phyloP scores from a whole-genome alignment of 2,797 vertebrate species.

The Neosilurus hyrtlii region DNA sequence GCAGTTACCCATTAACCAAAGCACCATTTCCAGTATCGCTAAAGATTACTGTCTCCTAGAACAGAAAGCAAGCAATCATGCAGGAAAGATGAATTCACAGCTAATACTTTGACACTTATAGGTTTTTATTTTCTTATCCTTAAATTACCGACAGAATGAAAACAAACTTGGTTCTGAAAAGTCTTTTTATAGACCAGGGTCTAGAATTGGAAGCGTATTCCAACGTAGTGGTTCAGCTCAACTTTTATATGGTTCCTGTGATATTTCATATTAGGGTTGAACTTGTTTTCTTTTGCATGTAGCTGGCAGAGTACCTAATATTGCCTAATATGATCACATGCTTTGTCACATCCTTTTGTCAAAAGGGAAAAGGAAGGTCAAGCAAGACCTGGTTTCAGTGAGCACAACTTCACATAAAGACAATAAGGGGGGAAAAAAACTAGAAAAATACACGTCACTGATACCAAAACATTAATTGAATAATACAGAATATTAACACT shows the following conservation, averaged over 20 bases:
- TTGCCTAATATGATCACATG: background rate
- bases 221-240: background rate
- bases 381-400: background rate
- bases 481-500: background rate
- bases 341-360: background rate
- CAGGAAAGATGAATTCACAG: background rate
- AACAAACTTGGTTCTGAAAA: background rate
- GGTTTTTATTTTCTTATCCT: background rate
- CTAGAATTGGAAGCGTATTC: background rate
- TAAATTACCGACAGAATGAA: background rate
- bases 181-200: background rate
- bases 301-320: background rate
- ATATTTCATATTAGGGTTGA: constrained; percentile 20
- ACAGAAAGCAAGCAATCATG: constrained; percentile 17
- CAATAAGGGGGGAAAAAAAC: no score
- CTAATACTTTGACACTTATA: background rate
- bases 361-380: constrained; percentile 11
- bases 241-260: constrained; percentile 18
- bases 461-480: background rate
- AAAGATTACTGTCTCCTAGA: background rate
- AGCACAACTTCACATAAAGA: background rate
- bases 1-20: constrained; percentile 29
- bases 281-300: background rate
- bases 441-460: background rate
- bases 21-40: constrained; percentile 5